Conservation (phyloP, 2,888 invertebrate genomes). For the Seira ritae region DNA sequence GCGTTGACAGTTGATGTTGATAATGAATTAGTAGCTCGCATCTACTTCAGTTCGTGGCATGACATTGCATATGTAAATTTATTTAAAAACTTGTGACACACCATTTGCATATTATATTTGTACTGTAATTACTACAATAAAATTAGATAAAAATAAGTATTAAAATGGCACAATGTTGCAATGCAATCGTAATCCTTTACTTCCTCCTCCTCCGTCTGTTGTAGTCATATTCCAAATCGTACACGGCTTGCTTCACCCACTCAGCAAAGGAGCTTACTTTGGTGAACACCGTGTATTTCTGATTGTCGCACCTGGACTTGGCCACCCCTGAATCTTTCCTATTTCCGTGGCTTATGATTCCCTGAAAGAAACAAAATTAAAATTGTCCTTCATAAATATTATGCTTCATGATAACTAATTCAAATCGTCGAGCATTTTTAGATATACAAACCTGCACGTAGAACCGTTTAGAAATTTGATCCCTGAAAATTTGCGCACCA, state of each 20-base stretch:
- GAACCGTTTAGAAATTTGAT: constrained; percentile 42
- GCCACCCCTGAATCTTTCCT: constrained; percentile 39
- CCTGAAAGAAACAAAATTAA: constrained; percentile 36
- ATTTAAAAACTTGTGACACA: no score
- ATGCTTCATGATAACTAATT: no score
- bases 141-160: background rate
- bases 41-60: no score
- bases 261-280: constrained; percentile 60
- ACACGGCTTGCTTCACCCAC: constrained; percentile 54
- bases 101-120: no score
- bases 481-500: constrained; percentile 59
- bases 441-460: constrained; percentile 49
- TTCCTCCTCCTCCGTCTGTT: constrained; percentile 30
- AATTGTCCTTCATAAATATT: background rate
- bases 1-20: no score
- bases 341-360: constrained; percentile 67
- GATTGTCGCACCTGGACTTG: constrained; percentile 53
- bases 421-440: background rate
- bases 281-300: constrained; percentile 66
- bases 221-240: constrained; percentile 47
- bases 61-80: no score
- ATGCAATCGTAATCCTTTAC: background rate
- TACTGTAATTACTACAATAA: no score
- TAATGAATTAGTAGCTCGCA: no score
- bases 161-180: background rate